Evolutionary conservation across 2,113 vertebrate species (phyloP).

Genomic region (Strigops habroptila): DNA sequence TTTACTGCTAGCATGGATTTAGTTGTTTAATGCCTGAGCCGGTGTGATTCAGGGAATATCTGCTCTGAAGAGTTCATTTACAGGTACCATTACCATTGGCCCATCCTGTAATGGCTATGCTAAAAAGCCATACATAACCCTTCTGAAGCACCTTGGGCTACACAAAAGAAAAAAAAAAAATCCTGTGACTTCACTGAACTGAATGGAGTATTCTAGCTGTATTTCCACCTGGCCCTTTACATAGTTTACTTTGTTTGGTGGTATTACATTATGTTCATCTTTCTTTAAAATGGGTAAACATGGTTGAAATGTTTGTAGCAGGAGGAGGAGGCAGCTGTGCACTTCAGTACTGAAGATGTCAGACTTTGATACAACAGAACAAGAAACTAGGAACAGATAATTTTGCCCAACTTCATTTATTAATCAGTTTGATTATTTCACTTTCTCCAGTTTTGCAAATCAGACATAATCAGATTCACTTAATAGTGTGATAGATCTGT

Average conservation of each 20-base stretch:
- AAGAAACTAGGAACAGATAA: neutral
- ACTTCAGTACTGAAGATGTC: neutral
- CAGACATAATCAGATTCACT: constrained; percentile 5
- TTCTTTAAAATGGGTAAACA: neutral
- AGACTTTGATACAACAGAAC: neutral
- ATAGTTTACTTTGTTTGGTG: neutral
- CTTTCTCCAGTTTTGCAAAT: neutral
- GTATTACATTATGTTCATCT: neutral
- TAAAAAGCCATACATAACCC: neutral
- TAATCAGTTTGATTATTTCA: constrained; percentile 28
- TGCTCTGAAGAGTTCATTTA: neutral
- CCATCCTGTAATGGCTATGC: neutral
- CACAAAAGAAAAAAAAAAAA: neutral
- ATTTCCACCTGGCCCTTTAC: neutral
- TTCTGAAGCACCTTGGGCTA: neutral
- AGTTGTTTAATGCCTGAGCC: neutral
- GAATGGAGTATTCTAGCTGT: neutral
- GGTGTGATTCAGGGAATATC: too few species aligned
- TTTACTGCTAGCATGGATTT: neutral
- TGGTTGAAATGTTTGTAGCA: neutral
- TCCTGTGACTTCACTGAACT: fast-evolving
- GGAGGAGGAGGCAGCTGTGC: neutral
- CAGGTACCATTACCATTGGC: neutral
- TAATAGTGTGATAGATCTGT: neutral
- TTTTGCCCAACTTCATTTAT: neutral